phyloP scores from a whole-genome alignment of 2,888 invertebrate species.

The Saturnia pavonia region DNA sequence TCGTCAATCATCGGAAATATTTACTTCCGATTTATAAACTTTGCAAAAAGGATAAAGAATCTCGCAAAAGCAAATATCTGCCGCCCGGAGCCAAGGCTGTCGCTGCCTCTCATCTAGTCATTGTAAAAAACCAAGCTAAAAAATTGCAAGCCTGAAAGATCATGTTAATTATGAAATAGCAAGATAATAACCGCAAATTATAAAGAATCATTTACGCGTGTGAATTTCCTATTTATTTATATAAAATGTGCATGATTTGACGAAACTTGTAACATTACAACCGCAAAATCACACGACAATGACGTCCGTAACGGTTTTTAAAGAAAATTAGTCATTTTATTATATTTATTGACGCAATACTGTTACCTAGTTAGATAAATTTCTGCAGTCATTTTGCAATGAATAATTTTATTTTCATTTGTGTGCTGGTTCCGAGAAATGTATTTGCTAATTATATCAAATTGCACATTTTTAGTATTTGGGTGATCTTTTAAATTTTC shows the following conservation, averaged over 20 bases:
- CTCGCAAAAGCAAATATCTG: too few species aligned
- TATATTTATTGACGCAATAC: background rate
- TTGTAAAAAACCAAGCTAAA: too few species aligned
- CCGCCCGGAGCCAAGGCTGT: too few species aligned
- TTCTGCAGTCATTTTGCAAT: background rate
- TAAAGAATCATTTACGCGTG: background rate
- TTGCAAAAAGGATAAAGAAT: too few species aligned
- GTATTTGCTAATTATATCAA: background rate
- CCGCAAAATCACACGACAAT: background rate
- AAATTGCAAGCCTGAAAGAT: background rate
- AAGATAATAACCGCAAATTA: background rate
- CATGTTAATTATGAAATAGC: background rate
- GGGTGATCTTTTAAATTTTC: too few species aligned
- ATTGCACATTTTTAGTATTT: too few species aligned
- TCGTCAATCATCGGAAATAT: too few species aligned
- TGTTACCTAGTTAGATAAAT: background rate
- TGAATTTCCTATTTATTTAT: background rate
- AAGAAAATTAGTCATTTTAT: background rate
- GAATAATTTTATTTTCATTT: background rate
- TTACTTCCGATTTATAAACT: too few species aligned
- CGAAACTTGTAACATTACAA: background rate
- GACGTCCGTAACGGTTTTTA: background rate
- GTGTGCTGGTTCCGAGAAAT: background rate
- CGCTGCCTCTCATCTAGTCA: too few species aligned
- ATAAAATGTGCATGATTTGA: background rate